Evolutionary conservation across 2,888 invertebrate genomes (phyloP), one percentile per base, ranked within the genome.

Genomic region (Cetonia aurata): DNA sequence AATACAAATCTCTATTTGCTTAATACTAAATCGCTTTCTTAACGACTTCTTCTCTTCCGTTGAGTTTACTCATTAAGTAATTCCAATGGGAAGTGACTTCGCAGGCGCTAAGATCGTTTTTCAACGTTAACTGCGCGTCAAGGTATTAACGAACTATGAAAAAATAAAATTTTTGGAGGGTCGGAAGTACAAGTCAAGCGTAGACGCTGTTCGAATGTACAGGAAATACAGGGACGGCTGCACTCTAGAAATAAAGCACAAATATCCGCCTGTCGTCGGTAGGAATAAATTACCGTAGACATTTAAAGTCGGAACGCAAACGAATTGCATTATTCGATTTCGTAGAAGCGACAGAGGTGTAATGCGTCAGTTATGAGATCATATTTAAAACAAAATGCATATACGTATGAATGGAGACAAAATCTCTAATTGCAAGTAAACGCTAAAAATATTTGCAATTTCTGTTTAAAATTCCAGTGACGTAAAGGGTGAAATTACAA

Each of bases 191-290:
- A 31, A 25, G 53, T 69, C 59, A 33, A 56, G 46, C 19, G 44
- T 13, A 17, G 52, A 17, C 19, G 44, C 19, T 50, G 33, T 4
- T 25, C 25, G n/a, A n/a, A n/a, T n/a, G 19, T 50, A 62, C 69
- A 52, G 69, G 69, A 69, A 69, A 44, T 25, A 25, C 25, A 69
- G 69, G 69, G 69, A 42, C 42, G 69, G 31, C 25, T 59, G 41
- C 25, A 53, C 60, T 42, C 13, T 25, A 25, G 59, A 62, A 62
- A 62, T 69, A 69, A 69, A 62, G 15, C 13, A 66, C 42, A 60
- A 53, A 53, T 31, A 53, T 19, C 19, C 15, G 50, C 15, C 50
- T 50, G 19, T 50, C 25, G n/a, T 25, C 25, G 25, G 19, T 9
- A 50, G 13, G 44, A 44, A 60, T 48, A 71, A 69, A 25, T 15